Base-by-base conservation (phyloP, 2,113 vertebrate species). In the Lepisosteus osseus region DNA sequence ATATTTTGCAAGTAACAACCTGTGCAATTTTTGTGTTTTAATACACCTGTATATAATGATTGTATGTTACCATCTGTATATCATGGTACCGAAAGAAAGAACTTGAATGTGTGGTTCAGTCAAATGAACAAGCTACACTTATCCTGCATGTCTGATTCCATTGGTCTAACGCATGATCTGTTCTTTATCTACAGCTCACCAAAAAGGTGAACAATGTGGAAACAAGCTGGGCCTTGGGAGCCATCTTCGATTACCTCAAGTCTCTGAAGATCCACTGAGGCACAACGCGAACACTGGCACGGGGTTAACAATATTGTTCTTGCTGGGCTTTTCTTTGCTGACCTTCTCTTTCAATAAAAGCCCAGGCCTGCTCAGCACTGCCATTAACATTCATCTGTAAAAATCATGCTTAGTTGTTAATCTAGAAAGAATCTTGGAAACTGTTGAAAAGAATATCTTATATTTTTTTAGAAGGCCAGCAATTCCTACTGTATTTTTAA, bases 151-250 rank as follows among this genome's bases (percentile, higher is more conserved):
- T 68, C 69, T 29, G 69, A 56, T 45, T 54, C 56, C 62, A 62
- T 15, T 62, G n/a, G 45, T n/a, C 3, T 68, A 3, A 17, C 40
- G 2, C 29, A 29, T 2, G 29, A 29, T 15, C 47, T 15, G 61
- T 12, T 77, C 71, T 81, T 72, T 13, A 44, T 78, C 72, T 70
- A 85, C 82, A 99, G 97, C 88, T 99, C 40, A 85, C 94, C 79
- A 99, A 99, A 88, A 99, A 99, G 84, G 94, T 99, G 77, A 96
- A 98, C 85, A 94, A 99, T 15, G 92, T 96, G 78, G 97, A 99
- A 89, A 98, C 95, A 0, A 96, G 97, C 83, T 99, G 97, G 97
- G 95, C 97, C 74, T 84, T 99, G 80, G 97, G 97, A 14, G 97
- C 97, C 55, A 96, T 94, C 17, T 99, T 99, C 76, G 94, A 97